Evolutionary conservation across 2,888 invertebrate species (phyloP).

Genomic region (Neuroscelio doddi): DNA sequence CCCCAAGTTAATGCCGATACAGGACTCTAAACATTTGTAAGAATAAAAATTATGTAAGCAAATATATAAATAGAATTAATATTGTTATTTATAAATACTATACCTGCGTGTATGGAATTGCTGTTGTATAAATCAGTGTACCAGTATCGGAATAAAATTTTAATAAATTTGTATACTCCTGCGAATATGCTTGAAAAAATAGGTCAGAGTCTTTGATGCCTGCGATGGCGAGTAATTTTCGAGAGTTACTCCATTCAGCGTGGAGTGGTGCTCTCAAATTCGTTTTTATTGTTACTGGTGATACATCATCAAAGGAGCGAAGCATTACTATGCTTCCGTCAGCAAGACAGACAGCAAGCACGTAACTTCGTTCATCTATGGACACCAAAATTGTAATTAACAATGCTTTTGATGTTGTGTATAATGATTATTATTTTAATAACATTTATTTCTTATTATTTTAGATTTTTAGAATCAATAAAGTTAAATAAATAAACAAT

Average conservation of each 20-base stretch:
- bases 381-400: no score
- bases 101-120: constrained; percentile 85
- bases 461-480: no score
- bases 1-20: constrained; percentile 98
- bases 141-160: constrained; percentile 94
- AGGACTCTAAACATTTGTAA: constrained; percentile 76
- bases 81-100: background rate
- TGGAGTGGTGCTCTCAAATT: constrained; percentile 86
- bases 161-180: constrained; percentile 84
- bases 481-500: no score
- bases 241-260: constrained; percentile 98
- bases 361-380: constrained; percentile 79
- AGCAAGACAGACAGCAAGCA: constrained; percentile 89
- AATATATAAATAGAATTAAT: no score
- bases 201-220: constrained; percentile 76
- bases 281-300: constrained; percentile 89
- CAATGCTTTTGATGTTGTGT: no score
- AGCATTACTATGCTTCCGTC: constrained; percentile 93
- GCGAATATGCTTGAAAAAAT: constrained; percentile 66
- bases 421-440: background rate
- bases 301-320: constrained; percentile 94
- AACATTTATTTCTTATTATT: no score
- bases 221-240: constrained; percentile 92
- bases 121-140: constrained; percentile 84
- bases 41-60: constrained; percentile 22